Percentiles rank a stretch among this genome's conserved stretches.
Evolutionary conservation across 1,140 invertebrate species (phyloP).

Genomic region (Goniozus legneri): DNA sequence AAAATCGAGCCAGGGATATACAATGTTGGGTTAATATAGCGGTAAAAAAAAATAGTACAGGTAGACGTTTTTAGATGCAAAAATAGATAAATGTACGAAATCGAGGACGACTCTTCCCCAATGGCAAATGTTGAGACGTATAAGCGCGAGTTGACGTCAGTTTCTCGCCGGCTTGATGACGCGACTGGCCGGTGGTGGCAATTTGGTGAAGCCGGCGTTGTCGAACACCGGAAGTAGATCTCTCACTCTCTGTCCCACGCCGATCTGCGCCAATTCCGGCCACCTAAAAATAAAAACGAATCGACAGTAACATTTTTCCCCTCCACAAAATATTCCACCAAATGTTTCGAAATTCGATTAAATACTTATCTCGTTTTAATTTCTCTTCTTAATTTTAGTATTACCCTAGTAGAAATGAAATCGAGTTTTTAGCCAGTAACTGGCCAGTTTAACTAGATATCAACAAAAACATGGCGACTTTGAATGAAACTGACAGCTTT

Average conservation of each 20-base stretch:
- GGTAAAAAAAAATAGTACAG: background rate
- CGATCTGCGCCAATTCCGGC: constrained; percentile 42
- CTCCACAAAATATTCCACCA: too few species aligned
- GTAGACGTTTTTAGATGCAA: background rate
- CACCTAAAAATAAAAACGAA: constrained; percentile 40
- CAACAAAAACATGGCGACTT: too few species aligned
- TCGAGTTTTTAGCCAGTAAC: too few species aligned
- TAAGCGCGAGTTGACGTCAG: constrained; percentile 22
- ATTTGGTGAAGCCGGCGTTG: constrained; percentile 73
- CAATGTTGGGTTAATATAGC: background rate
- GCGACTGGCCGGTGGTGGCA: constrained; percentile 73
- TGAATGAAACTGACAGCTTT: too few species aligned
- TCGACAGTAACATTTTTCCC: constrained; percentile 11
- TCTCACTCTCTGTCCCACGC: constrained; percentile 62
- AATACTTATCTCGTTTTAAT: too few species aligned
- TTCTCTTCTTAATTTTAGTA: too few species aligned
- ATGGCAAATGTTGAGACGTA: background rate
- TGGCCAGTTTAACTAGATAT: too few species aligned
- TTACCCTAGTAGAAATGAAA: too few species aligned
- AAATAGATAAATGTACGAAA: too few species aligned
- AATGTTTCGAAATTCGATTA: too few species aligned
- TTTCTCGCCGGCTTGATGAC: constrained; percentile 67
- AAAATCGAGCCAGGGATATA: background rate
- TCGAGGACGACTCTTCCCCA: too few species aligned
- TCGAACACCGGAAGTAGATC: constrained; percentile 79